A percentile compares a stretch with the other conserved stretches of the same genome.
phyloP scores from a whole-genome alignment of 2,797 vertebrate species.

The Trachops cirrhosus region DNA sequence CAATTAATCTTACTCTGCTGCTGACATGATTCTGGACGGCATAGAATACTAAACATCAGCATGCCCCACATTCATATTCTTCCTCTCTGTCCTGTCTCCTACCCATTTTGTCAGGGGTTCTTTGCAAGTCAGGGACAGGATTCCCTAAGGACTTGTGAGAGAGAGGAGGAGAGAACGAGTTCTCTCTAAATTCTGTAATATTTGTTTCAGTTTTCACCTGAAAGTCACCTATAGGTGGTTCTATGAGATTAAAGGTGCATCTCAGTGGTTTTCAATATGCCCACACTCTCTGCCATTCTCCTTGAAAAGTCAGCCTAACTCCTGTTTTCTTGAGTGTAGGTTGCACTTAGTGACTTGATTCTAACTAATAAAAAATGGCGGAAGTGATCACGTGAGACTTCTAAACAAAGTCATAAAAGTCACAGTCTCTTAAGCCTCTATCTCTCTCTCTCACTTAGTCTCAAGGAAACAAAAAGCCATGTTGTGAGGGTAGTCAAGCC shows the following conservation, averaged over 20 bases:
- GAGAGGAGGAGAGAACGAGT: neutral
- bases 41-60: neutral
- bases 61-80: neutral
- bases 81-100: neutral
- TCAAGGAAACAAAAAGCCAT: neutral
- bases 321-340: neutral
- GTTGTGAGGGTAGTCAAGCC: neutral
- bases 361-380: neutral
- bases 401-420: neutral
- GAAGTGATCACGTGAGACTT: neutral
- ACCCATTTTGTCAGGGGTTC: slow-evolving; percentile 22
- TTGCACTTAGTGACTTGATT: neutral
- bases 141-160: neutral
- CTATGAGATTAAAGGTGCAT: neutral
- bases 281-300: neutral
- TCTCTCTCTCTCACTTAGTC: neutral
- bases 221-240: neutral
- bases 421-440: neutral
- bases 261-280: neutral
- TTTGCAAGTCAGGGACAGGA: neutral
- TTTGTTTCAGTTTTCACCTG: neutral
- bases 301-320: neutral
- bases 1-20: slow-evolving; percentile 57
- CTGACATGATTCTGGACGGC: slow-evolving; percentile 39
- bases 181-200: neutral